phyloP scores from a whole-genome alignment of 2,113 vertebrate genomes.

The Pterocles orientalis region DNA sequence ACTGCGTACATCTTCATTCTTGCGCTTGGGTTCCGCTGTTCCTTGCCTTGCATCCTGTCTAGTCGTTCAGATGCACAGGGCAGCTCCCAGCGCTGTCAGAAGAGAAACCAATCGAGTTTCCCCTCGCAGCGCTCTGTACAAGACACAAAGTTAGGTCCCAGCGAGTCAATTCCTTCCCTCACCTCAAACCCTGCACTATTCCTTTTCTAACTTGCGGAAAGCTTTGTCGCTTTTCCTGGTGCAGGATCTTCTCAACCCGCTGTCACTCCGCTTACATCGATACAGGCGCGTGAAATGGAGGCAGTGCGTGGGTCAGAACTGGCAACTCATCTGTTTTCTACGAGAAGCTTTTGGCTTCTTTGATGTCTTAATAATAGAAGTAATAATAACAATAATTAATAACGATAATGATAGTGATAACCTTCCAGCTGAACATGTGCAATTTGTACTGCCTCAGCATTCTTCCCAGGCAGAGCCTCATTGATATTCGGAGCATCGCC shows the following conservation, averaged over 20 bases:
- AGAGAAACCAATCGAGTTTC: neutral
- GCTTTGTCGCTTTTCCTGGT: neutral
- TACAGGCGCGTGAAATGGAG: neutral
- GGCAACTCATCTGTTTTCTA: neutral
- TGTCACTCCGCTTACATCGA: neutral
- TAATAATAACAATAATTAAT: conserved; percentile 68
- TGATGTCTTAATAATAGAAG: conserved; percentile 53
- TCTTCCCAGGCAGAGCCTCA: conserved; percentile 68
- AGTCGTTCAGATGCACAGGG: neutral
- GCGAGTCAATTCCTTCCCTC: neutral
- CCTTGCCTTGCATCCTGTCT: neutral
- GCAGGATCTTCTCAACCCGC: neutral
- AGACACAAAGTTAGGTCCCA: neutral
- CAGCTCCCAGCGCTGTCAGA: fast-evolving
- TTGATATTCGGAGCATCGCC: conserved; percentile 65
- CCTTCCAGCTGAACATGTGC: conserved; percentile 65
- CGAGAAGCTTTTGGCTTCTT: conserved; percentile 1
- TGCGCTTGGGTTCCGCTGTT: neutral
- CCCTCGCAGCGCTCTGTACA: neutral
- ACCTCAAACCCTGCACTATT: neutral
- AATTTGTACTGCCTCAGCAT: conserved; percentile 65
- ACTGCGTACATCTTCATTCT: fast-evolving
- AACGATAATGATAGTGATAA: conserved; percentile 62
- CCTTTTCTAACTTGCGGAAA: neutral
- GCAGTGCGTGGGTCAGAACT: neutral